These are phyloP conservation scores for Sarcophaga variegata DNA, from an alignment of 2,888 invertebrate genomes.

Conservation along the genomic window DNA sequence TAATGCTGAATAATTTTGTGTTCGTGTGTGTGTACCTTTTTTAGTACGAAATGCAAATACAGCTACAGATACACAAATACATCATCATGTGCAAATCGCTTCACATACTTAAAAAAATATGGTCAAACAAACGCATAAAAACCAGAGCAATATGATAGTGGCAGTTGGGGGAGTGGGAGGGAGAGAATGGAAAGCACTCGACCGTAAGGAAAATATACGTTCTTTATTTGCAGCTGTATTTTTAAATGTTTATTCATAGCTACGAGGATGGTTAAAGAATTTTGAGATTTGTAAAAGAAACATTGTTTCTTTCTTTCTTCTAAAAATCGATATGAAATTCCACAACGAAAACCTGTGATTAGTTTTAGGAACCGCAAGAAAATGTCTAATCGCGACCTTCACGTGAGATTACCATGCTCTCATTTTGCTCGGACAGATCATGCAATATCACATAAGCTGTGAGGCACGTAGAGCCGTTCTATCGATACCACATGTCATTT, in stretches of 20 bases:
- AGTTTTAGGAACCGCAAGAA: too few relatives aligned
- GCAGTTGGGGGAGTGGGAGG: not conserved
- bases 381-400: too few relatives aligned
- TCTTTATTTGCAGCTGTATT: not conserved
- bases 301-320: too few relatives aligned
- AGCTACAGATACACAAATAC: conserved; percentile 9
- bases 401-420: too few relatives aligned
- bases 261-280: not conserved
- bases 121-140: not conserved
- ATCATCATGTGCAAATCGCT: not conserved
- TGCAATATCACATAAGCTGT: too few relatives aligned
- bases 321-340: too few relatives aligned
- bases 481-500: too few relatives aligned
- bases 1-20: conserved; percentile 51
- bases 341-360: too few relatives aligned
- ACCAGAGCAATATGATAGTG: too few relatives aligned
- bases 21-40: not conserved
- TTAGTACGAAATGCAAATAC: conserved; percentile 28
- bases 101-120: not conserved
- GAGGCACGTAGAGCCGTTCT: too few relatives aligned
- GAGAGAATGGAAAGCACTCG: not conserved
- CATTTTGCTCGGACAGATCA: too few relatives aligned
- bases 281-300: too few relatives aligned
- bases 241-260: not conserved
- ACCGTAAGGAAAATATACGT: not conserved